Percentiles rank a stretch among this genome's conserved stretches.
Conservation (phyloP, 2,888 invertebrate species). For the Drosophila neotestacea region DNA sequence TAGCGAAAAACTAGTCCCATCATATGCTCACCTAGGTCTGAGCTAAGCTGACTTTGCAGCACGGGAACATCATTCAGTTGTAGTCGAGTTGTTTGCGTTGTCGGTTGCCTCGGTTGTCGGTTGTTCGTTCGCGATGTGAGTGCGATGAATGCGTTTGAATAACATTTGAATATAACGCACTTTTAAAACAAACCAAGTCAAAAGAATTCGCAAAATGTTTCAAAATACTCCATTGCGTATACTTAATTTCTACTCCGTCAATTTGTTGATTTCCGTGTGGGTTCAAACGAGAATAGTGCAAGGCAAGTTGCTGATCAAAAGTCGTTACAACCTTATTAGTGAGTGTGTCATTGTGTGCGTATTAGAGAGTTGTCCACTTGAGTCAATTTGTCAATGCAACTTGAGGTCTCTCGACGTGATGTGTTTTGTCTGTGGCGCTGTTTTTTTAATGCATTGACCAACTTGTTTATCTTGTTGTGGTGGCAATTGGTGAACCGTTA, state of each 20-base stretch:
- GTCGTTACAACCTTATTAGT: conserved; percentile 52
- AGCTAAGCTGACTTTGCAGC: conserved; percentile 41
- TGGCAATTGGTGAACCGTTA: conserved; percentile 61
- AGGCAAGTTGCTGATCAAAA: conserved; percentile 64
- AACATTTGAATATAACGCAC: conserved; percentile 1
- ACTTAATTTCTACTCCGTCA: conserved; percentile 22
- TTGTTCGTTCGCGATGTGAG: conserved; percentile 26
- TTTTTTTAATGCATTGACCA: conserved; percentile 44
- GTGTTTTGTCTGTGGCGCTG: conserved; percentile 48
- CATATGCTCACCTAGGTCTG: conserved; percentile 36
- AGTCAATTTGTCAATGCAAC: conserved; percentile 61
- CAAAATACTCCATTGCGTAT: conserved; percentile 11
- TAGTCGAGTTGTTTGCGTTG: conserved; percentile 77
- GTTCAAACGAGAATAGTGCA: conserved; percentile 59
- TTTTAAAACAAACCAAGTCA: neutral
- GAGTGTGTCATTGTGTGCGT: conserved; percentile 30
- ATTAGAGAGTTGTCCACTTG: conserved; percentile 54
- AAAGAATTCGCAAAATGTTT: conserved; percentile 12
- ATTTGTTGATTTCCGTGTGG: conserved; percentile 26
- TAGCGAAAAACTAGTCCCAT: conserved; percentile 68
- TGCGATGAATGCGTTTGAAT: conserved; percentile 4
- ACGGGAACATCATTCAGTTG: conserved; percentile 70
- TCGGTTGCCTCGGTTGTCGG: conserved; percentile 42
- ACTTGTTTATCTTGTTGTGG: conserved; percentile 66
- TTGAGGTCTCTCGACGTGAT: conserved; percentile 44